Evolutionary conservation across 2,888 invertebrate species (phyloP), one percentile per base, ranked within the genome.

Genomic region (Volucella zonaria): DNA sequence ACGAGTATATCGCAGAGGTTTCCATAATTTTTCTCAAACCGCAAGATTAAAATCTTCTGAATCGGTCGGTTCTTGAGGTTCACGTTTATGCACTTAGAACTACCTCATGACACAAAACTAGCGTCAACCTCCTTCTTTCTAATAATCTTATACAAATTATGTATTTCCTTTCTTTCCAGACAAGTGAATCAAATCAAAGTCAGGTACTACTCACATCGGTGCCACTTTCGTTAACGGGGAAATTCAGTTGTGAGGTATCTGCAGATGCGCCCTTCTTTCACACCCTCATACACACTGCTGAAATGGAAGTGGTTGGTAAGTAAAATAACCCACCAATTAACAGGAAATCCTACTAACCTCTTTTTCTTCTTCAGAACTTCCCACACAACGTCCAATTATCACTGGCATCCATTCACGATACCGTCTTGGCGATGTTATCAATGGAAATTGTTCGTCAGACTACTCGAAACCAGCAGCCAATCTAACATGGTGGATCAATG

Each of bases 401-500:
- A 92, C 91, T 38, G 93, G 93, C 1, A 90, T 93, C 75, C 93
- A 93, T 88, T 91, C 92, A 1, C 90, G 93, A 15, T 94, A 94
- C 89, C 92, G 92, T 3, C 88, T 92, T 11, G 93, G 93, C 3
- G 94, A 94, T 74, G 90, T 91, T 61, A 90, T 94, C 56, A 92
- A 92, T 87, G 93, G 93, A 1, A 93, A 93, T 87, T 94, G 94
- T 87, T 93, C 93, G 14, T 93, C 93, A 23, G 92, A 92, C 87
- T 92, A 92, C 82, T 93, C 94, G 4, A 92, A 92, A 87, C 94
- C 94, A 8, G 93, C 93, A 9, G 93, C 93, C 3, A 94, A 94
- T 90, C 90, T 94, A 78, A 93, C 93, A 54, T 94, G 94, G 94
- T 92, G 92, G 89, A 92, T 93, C 82, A 94, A 94, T 87, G 93